Evolutionary conservation across 2,113 vertebrate genomes (phyloP).

Genomic region (Gobiocypris rarus): DNA sequence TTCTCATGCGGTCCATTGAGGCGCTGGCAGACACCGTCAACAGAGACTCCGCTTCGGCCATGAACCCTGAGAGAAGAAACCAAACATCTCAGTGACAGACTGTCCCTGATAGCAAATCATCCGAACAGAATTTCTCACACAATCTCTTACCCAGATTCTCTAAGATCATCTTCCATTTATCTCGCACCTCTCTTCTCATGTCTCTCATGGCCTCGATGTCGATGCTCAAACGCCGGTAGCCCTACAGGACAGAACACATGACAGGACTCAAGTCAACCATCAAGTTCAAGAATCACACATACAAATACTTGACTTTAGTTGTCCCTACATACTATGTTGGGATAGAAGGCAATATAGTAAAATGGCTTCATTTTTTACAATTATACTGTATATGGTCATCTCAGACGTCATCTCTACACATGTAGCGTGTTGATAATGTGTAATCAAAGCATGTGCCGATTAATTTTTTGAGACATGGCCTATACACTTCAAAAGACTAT

Average conservation of each 20-base stretch:
- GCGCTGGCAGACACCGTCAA: constrained; percentile 74
- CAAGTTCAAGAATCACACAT: background rate
- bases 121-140: background rate
- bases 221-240: constrained; percentile 81
- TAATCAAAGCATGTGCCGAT: too few species aligned
- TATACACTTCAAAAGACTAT: too few species aligned
- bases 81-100: background rate
- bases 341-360: too few species aligned
- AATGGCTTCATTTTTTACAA: too few species aligned
- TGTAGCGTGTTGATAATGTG: too few species aligned
- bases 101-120: background rate
- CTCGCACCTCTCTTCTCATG: constrained; percentile 78
- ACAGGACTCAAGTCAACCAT: background rate
- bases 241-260: constrained; percentile 62
- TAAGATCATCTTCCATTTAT: constrained; percentile 81
- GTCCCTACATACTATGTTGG: too few species aligned
- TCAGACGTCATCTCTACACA: too few species aligned
- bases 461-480: too few species aligned
- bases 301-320: background rate
- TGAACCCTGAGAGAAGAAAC: constrained; percentile 72
- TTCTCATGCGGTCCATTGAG: constrained; percentile 77
- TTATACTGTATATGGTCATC: too few species aligned
- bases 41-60: constrained; percentile 80
- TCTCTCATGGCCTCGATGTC: constrained; percentile 83
- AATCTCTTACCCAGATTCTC: constrained; percentile 77